Evolutionary conservation across 2,113 vertebrate genomes (phyloP).

Genomic region (Turdus rufiventris): DNA sequence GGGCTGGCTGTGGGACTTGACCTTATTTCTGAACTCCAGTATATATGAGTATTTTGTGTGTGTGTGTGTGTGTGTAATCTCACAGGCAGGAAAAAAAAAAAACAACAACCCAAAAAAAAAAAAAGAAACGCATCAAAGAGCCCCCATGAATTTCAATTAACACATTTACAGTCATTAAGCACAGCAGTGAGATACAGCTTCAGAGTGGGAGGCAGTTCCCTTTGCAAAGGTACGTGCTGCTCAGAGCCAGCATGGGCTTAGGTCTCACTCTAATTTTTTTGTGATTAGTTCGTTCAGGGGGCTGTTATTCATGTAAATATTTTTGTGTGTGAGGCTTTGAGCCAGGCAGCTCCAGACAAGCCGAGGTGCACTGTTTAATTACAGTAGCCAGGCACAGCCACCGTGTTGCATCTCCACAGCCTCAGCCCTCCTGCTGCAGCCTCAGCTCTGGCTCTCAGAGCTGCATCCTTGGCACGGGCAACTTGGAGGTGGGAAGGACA

Average conservation of each 20-base stretch:
- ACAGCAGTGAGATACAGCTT: neutral
- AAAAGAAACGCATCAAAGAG: neutral
- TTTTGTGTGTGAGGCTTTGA: neutral
- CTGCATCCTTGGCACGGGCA: neutral
- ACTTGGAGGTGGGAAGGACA: neutral
- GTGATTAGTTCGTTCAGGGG: neutral
- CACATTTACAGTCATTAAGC: constrained; percentile 56
- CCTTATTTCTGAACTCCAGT: neutral
- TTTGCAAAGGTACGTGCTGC: constrained; percentile 16
- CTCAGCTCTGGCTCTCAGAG: neutral
- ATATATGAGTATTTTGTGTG: neutral
- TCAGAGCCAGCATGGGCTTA: constrained; percentile 32
- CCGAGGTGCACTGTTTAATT: neutral
- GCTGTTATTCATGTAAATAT: constrained; percentile 46
- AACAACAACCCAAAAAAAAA: neutral
- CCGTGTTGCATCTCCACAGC: accelerated
- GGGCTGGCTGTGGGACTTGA: neutral
- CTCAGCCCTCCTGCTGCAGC: neutral
- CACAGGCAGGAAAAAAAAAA: neutral
- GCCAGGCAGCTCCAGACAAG: neutral
- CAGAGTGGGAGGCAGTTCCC: constrained; percentile 32
- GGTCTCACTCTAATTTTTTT: neutral
- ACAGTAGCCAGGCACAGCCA: neutral
- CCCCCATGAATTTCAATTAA: constrained; percentile 58
- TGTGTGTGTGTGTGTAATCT: neutral